Evolutionary conservation across 2,888 invertebrate species (phyloP).

Genomic region (Archips xylosteana): DNA sequence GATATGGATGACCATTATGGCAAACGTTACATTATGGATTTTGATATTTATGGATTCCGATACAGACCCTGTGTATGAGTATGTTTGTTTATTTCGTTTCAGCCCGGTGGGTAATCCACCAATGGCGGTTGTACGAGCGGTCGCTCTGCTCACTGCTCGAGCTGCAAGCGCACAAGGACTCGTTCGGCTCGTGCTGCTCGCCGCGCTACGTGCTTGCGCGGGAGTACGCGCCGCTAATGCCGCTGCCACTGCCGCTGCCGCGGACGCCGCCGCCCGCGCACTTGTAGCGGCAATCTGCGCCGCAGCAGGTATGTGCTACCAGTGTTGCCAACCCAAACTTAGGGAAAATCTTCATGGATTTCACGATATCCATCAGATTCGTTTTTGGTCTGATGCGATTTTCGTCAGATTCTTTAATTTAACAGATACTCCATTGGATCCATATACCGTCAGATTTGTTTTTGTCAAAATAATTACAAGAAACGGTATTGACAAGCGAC

Average conservation of each 20-base stretch:
- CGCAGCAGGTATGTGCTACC: conserved; percentile 58
- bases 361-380: too few relatives aligned
- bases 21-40: too few relatives aligned
- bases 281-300: conserved; percentile 79
- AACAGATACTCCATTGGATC: too few relatives aligned
- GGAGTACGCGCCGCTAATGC: conserved; percentile 71
- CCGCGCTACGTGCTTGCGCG: conserved; percentile 77
- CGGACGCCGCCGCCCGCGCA: conserved; percentile 80
- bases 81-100: conserved; percentile 45
- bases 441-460: too few relatives aligned
- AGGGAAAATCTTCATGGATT: too few relatives aligned
- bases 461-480: too few relatives aligned
- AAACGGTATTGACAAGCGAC: too few relatives aligned
- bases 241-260: conserved; percentile 73
- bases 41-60: too few relatives aligned
- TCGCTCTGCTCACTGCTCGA: conserved; percentile 77
- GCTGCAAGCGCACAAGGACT: conserved; percentile 73
- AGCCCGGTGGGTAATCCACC: conserved; percentile 79
- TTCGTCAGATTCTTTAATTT: too few relatives aligned
- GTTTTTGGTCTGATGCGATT: too few relatives aligned
- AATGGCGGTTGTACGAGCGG: conserved; percentile 80
- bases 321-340: background rate
- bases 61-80: too few relatives aligned
- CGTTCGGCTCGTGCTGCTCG: conserved; percentile 74
- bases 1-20: too few relatives aligned